Conservation (phyloP, 2,113 vertebrate species). For the Psephotus haematonotus region DNA sequence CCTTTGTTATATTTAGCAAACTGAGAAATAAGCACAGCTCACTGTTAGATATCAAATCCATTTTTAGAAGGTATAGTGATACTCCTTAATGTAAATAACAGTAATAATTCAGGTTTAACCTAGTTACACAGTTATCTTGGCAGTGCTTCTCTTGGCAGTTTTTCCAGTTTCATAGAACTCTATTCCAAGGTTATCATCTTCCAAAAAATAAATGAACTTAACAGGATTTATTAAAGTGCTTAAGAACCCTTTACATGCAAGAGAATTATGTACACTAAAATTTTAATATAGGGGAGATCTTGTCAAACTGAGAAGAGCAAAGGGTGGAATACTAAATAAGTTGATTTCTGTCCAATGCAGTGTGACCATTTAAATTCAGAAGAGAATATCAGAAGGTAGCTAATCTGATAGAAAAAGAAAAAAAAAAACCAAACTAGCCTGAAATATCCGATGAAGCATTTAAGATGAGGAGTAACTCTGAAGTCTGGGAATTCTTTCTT, state of each 20-base stretch:
- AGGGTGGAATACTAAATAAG: not conserved
- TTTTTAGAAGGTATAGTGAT: not conserved
- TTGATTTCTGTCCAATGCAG: not conserved
- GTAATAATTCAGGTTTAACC: conserved; percentile 58
- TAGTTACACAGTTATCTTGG: conserved; percentile 49
- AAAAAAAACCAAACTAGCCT: not conserved
- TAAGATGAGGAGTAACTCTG: not conserved
- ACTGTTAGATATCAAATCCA: not conserved
- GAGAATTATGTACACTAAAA: not conserved
- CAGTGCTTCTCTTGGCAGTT: conserved; percentile 36
- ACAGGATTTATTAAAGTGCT: conserved; percentile 41
- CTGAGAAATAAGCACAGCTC: not conserved
- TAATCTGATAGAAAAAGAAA: not conserved
- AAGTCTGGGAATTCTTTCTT: not conserved
- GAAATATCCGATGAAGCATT: not conserved
- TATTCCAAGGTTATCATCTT: conserved; percentile 43
- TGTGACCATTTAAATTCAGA: not conserved
- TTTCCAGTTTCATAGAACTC: conserved; percentile 29
- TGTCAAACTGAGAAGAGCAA: conserved; percentile 33
- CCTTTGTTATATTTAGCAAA: not conserved
- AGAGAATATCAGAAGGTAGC: not conserved
- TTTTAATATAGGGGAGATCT: conserved; percentile 14
- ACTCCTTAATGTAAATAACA: conserved; percentile 38
- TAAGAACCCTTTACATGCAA: conserved; percentile 41
- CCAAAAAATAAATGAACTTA: conserved; percentile 55